Percentiles rank a stretch among this genome's conserved stretches.
Evolutionary conservation across 2,113 vertebrate species (phyloP).

Genomic region (Anguilla rostrata): DNA sequence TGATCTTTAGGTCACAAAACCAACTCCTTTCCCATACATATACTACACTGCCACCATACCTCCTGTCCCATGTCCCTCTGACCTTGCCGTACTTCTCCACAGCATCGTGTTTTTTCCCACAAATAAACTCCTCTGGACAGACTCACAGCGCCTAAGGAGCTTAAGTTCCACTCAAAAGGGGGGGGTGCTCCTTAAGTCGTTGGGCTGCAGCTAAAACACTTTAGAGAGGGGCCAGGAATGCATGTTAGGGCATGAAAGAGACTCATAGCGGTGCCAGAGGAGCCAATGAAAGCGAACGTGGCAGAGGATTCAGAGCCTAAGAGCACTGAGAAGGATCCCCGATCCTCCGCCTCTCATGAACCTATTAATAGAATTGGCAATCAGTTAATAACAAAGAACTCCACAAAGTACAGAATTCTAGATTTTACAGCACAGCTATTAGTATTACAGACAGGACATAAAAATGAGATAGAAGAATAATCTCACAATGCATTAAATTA

Average conservation of each 20-base stretch:
- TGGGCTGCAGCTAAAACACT: constrained; percentile 14
- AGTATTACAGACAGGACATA: constrained; percentile 17
- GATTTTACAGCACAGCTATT: constrained; percentile 14
- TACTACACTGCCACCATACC: not conserved
- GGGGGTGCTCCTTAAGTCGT: not conserved
- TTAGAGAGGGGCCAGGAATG: constrained; percentile 9
- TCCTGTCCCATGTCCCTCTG: not conserved
- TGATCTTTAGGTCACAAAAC: too few species aligned
- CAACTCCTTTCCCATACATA: too few species aligned
- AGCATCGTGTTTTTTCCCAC: not conserved
- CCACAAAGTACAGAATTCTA: not conserved
- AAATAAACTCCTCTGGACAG: constrained; percentile 18
- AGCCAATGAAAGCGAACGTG: not conserved
- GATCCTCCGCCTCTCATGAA: not conserved
- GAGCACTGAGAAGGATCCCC: constrained; percentile 13
- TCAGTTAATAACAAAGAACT: constrained; percentile 9
- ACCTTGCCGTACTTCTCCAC: not conserved
- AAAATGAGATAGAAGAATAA: constrained; percentile 5
- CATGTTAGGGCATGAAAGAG: constrained; percentile 15
- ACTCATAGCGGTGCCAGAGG: not conserved
- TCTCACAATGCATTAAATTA: constrained; percentile 7
- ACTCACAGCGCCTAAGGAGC: not conserved
- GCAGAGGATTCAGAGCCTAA: not conserved
- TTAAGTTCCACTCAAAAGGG: constrained; percentile 17
- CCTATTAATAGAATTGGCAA: constrained; percentile 17